phyloP scores from a whole-genome alignment of 2,797 vertebrate genomes.

The Orestias chungarensis region DNA sequence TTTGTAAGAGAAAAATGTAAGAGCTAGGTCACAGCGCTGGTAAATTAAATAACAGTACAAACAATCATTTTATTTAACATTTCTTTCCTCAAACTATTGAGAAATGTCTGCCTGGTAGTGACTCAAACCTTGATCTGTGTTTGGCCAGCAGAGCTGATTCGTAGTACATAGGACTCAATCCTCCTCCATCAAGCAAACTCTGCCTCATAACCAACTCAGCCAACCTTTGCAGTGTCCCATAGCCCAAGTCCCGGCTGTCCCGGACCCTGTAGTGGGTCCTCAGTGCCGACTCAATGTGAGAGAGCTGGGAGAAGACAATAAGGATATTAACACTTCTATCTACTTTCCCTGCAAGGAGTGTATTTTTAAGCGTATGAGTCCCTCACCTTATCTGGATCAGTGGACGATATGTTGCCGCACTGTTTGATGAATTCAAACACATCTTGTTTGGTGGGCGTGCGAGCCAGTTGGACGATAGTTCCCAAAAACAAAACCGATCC shows the following conservation, averaged over 20 bases:
- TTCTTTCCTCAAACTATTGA: neutral
- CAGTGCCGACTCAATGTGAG: conserved; percentile 74
- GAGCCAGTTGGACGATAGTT: conserved; percentile 44
- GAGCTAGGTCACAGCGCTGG: neutral
- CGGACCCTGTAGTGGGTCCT: conserved; percentile 75
- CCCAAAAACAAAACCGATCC: conserved; percentile 70
- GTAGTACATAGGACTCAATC: conserved; percentile 69
- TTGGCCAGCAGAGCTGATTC: conserved; percentile 78
- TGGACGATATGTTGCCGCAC: conserved; percentile 64
- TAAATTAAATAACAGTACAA: neutral
- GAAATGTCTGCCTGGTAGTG: neutral
- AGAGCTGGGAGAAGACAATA: conserved; percentile 58
- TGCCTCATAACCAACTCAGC: conserved; percentile 69
- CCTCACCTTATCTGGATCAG: conserved; percentile 73
- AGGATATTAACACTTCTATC: neutral
- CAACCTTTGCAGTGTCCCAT: conserved; percentile 70
- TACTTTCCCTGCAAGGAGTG: neutral
- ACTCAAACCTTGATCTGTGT: conserved; percentile 48
- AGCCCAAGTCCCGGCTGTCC: conserved; percentile 79
- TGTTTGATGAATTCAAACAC: conserved; percentile 85
- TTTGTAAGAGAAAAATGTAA: conserved; percentile 10
- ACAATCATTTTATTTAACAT: neutral
- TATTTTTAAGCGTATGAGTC: neutral
- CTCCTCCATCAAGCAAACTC: conserved; percentile 50
- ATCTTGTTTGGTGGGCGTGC: conserved; percentile 79